Evolutionary conservation across 2,113 vertebrate genomes (phyloP), one percentile per base, ranked within the genome.

Genomic region (Nettapus auritus): DNA sequence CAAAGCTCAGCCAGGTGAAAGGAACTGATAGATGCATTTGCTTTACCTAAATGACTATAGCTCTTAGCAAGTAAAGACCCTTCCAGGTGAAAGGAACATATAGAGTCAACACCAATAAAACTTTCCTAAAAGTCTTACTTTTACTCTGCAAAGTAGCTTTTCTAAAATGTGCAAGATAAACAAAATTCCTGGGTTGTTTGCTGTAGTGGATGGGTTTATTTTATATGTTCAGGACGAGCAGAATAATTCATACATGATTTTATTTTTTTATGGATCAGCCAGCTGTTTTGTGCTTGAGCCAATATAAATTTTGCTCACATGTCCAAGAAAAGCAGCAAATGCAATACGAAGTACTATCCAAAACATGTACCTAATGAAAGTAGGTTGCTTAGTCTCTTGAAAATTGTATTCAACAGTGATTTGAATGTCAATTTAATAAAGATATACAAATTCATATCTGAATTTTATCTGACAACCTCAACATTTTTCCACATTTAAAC

Each of bases 161-260:
- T 68, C 55, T 57, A 64, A 95, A 95, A 90, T 64, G 9, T 83
- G 82, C 76, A 89, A 78, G 64, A 75, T 34, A 95, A 94, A 80
- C 71, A 86, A 89, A 95, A 95, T 81, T 48, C 38, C 34, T 38
- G 17, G 7, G 29, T 75, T 81, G 29, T 70, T 80, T 94, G 13
- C 46, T 91, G 33, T 33, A 77, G 75, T 44, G 69, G 33, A 59
- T 34, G 15, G 5, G 22, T 74, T 82, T 87, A 69, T 79, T 89
- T 89, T 40, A 79, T 88, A 33, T 42, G 34, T 75, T 94, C 56
- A 70, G 64, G 67, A 80, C 38, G 88, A 77, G 66, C 26, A 84
- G 34, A 83, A 83, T 93, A 89, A 93, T 85, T 96, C 44, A 83
- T 89, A 81, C 40, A 55, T 56, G 40, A 11, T 21, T 95, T 87